Conservation (phyloP, 2,113 vertebrate species). For the Trogon melanurus region DNA sequence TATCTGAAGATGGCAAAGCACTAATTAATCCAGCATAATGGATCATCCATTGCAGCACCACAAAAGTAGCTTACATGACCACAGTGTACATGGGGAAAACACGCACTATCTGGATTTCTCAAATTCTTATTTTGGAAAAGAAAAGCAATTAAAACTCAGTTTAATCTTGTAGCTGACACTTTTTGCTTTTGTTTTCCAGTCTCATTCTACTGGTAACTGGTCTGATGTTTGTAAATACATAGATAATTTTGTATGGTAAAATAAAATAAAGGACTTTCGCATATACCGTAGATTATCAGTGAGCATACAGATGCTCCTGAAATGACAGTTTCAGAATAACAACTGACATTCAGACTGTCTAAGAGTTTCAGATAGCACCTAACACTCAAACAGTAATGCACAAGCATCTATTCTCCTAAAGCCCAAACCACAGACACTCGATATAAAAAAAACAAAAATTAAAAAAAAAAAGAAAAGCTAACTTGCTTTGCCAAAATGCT, state of each 20-base stretch:
- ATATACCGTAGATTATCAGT: not conserved
- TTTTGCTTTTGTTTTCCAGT: not conserved
- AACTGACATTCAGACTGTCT: not conserved
- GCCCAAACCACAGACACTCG: accelerated
- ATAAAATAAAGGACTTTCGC: not conserved
- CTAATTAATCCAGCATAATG: conserved; percentile 29
- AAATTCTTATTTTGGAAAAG: not conserved
- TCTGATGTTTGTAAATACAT: not conserved
- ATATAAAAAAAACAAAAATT: too few species aligned
- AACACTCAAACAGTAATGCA: not conserved
- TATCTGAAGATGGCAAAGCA: not conserved
- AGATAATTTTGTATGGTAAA: not conserved
- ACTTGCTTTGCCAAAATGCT: not conserved
- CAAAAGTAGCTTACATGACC: not conserved
- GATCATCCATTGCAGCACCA: not conserved
- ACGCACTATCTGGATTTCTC: not conserved
- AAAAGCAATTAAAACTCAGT: conserved; percentile 24
- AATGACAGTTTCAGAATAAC: not conserved
- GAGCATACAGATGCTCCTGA: not conserved
- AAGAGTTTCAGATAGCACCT: not conserved
- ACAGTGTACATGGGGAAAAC: not conserved
- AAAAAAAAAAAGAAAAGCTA: too few species aligned
- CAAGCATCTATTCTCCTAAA: not conserved
- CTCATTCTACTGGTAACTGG: not conserved
- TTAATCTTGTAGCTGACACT: not conserved